phyloP scores from a whole-genome alignment of 1,140 invertebrate species.

The Hypothenemus hampei region DNA sequence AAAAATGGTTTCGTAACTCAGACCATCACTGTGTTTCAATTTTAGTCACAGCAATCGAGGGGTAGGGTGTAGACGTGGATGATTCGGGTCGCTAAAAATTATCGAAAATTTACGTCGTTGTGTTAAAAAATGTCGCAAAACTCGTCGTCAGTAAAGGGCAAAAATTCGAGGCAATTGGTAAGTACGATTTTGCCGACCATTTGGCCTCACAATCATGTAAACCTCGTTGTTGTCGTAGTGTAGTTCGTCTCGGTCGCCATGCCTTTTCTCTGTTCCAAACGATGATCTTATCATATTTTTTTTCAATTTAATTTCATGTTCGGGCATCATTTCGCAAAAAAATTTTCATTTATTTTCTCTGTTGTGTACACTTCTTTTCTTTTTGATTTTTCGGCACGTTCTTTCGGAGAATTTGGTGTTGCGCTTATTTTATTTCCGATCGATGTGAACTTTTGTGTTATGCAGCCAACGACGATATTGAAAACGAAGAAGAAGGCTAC shows the following conservation, averaged over 20 bases:
- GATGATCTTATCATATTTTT: slow-evolving; percentile 10
- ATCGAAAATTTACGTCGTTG: slow-evolving; percentile 33
- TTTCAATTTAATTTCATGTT: background rate
- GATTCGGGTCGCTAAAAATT: slow-evolving; percentile 26
- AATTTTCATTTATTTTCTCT: background rate
- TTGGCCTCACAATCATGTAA: slow-evolving; percentile 34
- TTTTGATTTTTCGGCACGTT: background rate
- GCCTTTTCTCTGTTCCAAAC: slow-evolving; percentile 19
- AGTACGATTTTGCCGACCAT: slow-evolving; percentile 34
- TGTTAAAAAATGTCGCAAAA: slow-evolving; percentile 33
- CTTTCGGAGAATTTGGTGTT: background rate
- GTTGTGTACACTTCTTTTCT: background rate
- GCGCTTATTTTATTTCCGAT: slow-evolving; percentile 20
- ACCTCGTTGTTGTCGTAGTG: slow-evolving; percentile 20
- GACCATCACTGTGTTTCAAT: too few species aligned
- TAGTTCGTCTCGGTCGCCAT: slow-evolving; percentile 35
- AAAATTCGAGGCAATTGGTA: slow-evolving; percentile 34
- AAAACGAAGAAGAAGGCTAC: too few species aligned
- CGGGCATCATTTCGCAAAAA: background rate
- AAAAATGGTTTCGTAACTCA: too few species aligned
- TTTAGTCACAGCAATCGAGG: slow-evolving; percentile 37
- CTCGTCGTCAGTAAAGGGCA: slow-evolving; percentile 29
- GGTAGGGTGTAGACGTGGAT: slow-evolving; percentile 33
- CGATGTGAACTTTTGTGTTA: slow-evolving; percentile 22
- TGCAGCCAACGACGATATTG: too few species aligned